Evolutionary conservation across 2,888 invertebrate genomes (phyloP), one percentile per base, ranked within the genome.

Genomic region (Sepiola atlantica): DNA sequence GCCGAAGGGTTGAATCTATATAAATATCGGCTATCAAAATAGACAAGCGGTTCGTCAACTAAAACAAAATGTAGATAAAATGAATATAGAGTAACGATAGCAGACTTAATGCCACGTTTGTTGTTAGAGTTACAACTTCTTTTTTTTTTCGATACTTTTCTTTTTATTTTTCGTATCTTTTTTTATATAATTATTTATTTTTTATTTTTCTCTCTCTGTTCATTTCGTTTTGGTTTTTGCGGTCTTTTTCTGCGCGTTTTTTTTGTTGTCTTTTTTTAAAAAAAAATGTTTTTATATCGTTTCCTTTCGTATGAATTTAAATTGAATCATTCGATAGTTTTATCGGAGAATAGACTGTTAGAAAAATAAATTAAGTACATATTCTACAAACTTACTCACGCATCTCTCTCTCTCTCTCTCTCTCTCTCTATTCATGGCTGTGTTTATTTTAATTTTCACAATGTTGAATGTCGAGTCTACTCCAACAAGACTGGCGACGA

Each of bases 11-110:
- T n/a, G 77, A 77, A 77, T n/a, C 77, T 77, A 77, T 77, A 77
- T 77, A 77, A 77, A 77, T 77, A 77, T 12, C 77, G n/a, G 28
- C 77, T 77, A 77, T 77, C 77, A 77, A 77, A 77, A 77, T 77
- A 77, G 28, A 77, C 77, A 77, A 77, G 77, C 28, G 77, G n/a
- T 77, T 77, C 77, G 77, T 77, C 77, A 77, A n/a, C 77, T 77
- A 77, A 77, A 77, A 77, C 77, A n/a, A 77, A 77, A 77, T 77
- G 77, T 77, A 77, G 77, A 77, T 77, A 77, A 77, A 77, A 77
- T 77, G 8, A n/a, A 77, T 77, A n/a, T 12, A 77, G n/a, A n/a
- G n/a, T 10, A n/a, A n/a, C 28, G n/a, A 77, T 77, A 77, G 12
- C 28, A 14, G 28, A 77, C 28, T 77, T 77, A 77, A 77, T 77